Percentiles rank a stretch among this genome's conserved stretches.
Evolutionary conservation across 2,113 vertebrate species (phyloP).

Genomic region (Oryzias celebensis): DNA sequence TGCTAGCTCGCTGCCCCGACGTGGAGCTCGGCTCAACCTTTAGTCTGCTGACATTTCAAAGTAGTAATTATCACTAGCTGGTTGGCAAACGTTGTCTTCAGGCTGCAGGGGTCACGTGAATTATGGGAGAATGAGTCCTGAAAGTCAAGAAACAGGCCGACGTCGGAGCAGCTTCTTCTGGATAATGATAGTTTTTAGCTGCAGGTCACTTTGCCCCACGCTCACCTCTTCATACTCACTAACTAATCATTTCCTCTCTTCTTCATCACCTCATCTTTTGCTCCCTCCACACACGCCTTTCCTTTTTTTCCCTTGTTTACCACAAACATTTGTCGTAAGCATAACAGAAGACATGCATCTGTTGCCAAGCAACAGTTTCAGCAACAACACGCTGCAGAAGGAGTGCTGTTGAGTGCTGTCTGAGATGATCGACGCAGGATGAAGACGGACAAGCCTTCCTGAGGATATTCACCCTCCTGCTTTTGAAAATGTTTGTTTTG

Average conservation of each 20-base stretch:
- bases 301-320: conserved; percentile 48
- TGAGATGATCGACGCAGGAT: too few relatives aligned
- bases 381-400: conserved; percentile 9
- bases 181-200: conserved; percentile 66
- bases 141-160: conserved; percentile 31
- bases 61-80: conserved; percentile 62
- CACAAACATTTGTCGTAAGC: conserved; percentile 64
- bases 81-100: conserved; percentile 51
- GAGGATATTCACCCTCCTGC: too few relatives aligned
- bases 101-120: conserved; percentile 48
- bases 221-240: conserved; percentile 42
- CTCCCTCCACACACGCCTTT: conserved; percentile 14
- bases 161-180: conserved; percentile 49
- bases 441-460: too few relatives aligned
- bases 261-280: conserved; percentile 16
- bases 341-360: conserved; percentile 61
- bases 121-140: conserved; percentile 54
- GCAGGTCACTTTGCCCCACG: conserved; percentile 31
- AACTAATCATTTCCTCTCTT: conserved; percentile 6
- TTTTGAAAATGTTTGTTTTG: too few relatives aligned
- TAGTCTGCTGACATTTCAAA: conserved; percentile 61
- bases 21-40: conserved; percentile 18
- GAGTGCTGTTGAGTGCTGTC: too few relatives aligned
- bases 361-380: conserved; percentile 63
- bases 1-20: conserved; percentile 50